Conservation (phyloP, 2,888 invertebrate species). For the Pterobdella sp. region DNA sequence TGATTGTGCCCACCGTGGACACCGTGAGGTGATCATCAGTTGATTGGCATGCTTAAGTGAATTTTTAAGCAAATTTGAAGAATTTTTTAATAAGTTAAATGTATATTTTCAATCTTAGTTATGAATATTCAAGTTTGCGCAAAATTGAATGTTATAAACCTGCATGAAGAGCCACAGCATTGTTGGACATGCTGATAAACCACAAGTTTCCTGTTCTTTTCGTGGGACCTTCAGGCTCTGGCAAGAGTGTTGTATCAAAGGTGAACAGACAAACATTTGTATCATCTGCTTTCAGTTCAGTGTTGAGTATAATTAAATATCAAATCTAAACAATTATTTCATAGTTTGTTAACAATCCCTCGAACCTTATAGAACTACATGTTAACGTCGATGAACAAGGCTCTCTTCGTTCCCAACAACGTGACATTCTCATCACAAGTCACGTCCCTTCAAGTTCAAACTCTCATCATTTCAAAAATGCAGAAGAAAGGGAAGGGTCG, state of each 20-base stretch:
- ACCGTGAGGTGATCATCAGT: conserved; percentile 68
- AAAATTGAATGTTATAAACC: background rate
- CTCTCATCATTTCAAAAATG: conserved; percentile 85
- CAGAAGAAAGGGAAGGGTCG: conserved; percentile 87
- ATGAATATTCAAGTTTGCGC: background rate
- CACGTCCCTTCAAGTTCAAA: conserved; percentile 83
- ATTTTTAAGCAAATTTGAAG: conserved; percentile 41
- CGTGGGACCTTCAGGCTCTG: conserved; percentile 59
- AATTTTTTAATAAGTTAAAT: background rate
- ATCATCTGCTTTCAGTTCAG: no score
- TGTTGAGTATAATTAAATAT: no score
- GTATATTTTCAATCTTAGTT: background rate
- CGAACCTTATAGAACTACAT: conserved; percentile 55
- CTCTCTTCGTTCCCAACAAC: conserved; percentile 71
- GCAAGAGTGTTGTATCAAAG: conserved; percentile 51
- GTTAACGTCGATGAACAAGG: conserved; percentile 69
- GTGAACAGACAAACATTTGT: no score
- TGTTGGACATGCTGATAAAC: conserved; percentile 70
- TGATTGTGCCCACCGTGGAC: conserved; percentile 84
- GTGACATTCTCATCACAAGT: conserved; percentile 90
- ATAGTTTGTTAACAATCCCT: no score
- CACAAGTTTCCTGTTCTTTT: conserved; percentile 76
- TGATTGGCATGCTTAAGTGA: no score
- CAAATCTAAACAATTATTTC: no score
- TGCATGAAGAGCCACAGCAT: conserved; percentile 43